Conservation (phyloP, 2,113 vertebrate genomes). For the Nesoenas mayeri region DNA sequence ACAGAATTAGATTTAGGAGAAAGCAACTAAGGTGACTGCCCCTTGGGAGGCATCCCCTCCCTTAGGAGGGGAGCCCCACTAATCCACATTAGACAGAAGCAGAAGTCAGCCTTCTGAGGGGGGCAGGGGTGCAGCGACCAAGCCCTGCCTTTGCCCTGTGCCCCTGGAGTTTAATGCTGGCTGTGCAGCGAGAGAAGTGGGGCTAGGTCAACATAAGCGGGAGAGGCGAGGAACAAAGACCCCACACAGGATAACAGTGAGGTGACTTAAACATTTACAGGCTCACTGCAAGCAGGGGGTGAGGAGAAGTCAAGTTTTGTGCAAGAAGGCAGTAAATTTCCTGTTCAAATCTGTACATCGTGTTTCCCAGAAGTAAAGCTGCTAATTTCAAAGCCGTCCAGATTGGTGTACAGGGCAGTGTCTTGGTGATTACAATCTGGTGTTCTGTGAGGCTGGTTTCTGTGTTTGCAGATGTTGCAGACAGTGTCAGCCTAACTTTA, state of each 20-base stretch:
- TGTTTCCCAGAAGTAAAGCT: constrained; percentile 10
- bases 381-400: neutral
- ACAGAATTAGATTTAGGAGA: constrained; percentile 50
- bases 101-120: constrained; percentile 6
- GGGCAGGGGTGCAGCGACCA: neutral
- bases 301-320: constrained; percentile 45
- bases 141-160: constrained; percentile 33
- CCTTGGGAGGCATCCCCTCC: neutral
- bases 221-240: constrained; percentile 26
- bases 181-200: neutral
- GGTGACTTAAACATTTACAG: constrained; percentile 49
- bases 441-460: neutral
- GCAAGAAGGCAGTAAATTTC: constrained; percentile 46
- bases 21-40: constrained; percentile 35
- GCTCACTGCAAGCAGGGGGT: neutral
- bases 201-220: neutral
- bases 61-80: neutral
- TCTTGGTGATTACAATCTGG: rapidly evolving
- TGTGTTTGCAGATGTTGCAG: neutral
- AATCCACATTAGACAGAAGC: constrained; percentile 12
- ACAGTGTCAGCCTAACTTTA: neutral
- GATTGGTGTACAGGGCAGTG: neutral
- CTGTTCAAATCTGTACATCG: neutral
- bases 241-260: constrained; percentile 26
- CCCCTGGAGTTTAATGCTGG: neutral